Conservation (phyloP, 2,797 vertebrate species). For the Phalloptychus januarius region DNA sequence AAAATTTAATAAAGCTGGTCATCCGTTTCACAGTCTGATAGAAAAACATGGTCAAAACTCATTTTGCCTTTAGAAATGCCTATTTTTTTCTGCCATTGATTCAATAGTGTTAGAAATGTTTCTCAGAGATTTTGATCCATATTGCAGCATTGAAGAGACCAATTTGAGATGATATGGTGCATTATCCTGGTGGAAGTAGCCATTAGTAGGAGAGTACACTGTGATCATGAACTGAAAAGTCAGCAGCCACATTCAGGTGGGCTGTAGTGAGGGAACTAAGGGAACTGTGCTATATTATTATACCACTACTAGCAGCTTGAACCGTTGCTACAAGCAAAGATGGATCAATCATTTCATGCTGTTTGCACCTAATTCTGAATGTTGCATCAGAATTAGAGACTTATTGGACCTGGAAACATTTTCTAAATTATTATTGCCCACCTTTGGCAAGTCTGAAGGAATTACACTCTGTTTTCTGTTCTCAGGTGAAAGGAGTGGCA, state of each 20-base stretch:
- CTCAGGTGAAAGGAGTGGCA: background rate
- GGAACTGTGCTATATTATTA: background rate
- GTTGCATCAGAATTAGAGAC: background rate
- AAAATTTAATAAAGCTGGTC: background rate
- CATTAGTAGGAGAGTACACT: background rate
- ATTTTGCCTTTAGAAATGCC: background rate
- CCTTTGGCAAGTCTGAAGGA: background rate
- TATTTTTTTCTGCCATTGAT: background rate
- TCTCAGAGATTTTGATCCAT: background rate
- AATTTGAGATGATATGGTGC: background rate
- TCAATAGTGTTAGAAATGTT: background rate
- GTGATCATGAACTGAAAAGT: background rate
- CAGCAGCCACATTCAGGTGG: background rate
- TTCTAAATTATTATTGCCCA: background rate
- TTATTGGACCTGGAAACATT: background rate
- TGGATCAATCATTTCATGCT: background rate
- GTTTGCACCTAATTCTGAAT: background rate
- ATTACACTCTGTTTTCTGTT: background rate
- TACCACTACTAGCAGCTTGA: background rate
- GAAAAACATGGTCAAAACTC: background rate
- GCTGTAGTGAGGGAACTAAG: background rate
- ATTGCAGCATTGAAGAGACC: background rate
- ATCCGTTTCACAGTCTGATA: background rate
- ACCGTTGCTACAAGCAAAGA: background rate
- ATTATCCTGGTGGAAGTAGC: background rate